phyloP scores from a whole-genome alignment of 2,888 invertebrate species.

The Hirtodrosophila confusa region DNA sequence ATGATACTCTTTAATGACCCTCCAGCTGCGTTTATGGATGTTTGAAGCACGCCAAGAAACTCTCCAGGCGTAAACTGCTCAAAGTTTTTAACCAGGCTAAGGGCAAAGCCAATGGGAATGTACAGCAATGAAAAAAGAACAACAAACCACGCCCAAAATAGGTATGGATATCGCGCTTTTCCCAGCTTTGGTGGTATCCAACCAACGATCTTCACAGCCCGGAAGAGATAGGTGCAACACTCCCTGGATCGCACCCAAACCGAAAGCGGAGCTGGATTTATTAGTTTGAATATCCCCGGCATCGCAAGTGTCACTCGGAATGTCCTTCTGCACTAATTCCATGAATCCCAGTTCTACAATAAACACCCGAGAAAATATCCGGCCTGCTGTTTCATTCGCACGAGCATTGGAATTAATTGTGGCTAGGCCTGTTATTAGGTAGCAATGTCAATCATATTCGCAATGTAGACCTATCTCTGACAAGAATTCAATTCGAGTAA shows the following conservation, averaged over 20 bases:
- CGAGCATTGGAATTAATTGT: too few species aligned
- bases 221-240: slow-evolving; percentile 30
- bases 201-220: slow-evolving; percentile 32
- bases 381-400: too few species aligned
- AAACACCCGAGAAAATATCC: too few species aligned
- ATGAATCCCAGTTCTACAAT: too few species aligned
- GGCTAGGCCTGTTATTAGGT: too few species aligned
- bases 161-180: slow-evolving; percentile 21
- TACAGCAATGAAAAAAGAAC: slow-evolving; percentile 10
- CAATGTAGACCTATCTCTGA: too few species aligned
- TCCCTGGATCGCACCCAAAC: slow-evolving; percentile 30
- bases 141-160: slow-evolving; percentile 32
- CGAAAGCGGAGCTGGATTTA: slow-evolving; percentile 33
- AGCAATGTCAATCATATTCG: too few species aligned
- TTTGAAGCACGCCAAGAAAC: slow-evolving; percentile 41
- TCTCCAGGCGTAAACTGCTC: slow-evolving; percentile 43
- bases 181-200: slow-evolving; percentile 42
- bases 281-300: slow-evolving; percentile 21
- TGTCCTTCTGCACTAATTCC: too few species aligned
- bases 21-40: slow-evolving; percentile 29
- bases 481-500: too few species aligned
- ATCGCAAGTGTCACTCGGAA: not conserved
- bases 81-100: slow-evolving; percentile 40
- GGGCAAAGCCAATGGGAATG: slow-evolving; percentile 41
- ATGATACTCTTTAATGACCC: slow-evolving; percentile 30